These are phyloP conservation scores for Cuniculus paca DNA, from an alignment of 2,797 vertebrate species.

Conservation along the genomic window DNA sequence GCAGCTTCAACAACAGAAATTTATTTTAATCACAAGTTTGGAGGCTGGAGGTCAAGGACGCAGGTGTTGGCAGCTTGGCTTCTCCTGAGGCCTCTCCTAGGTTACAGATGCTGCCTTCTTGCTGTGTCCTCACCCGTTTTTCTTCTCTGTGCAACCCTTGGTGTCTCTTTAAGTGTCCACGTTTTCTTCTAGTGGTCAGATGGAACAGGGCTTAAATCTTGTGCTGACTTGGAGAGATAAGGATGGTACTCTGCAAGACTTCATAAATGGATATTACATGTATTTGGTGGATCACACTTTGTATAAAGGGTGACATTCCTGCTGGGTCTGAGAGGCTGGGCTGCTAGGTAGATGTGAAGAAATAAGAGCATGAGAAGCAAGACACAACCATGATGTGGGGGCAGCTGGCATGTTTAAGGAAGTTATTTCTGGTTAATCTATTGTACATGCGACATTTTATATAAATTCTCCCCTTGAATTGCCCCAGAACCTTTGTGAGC, in stretches of 20 bases:
- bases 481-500: neutral
- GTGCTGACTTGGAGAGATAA: neutral
- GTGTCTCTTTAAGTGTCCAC: neutral
- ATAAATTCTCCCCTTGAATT: neutral
- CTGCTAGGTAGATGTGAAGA: neutral
- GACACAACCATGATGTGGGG: neutral
- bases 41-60: neutral
- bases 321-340: neutral
- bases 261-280: neutral
- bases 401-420: fast-evolving
- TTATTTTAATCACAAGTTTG: neutral
- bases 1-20: neutral
- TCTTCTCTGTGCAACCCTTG: neutral
- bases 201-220: neutral
- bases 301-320: neutral
- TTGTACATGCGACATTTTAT: neutral
- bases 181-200: neutral
- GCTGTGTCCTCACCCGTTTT: neutral
- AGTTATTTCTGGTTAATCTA: neutral
- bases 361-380: neutral
- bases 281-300: neutral
- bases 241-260: neutral
- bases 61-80: neutral
- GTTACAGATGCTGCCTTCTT: neutral
- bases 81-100: neutral